phyloP scores from a whole-genome alignment of 2,113 vertebrate species.

The Sander lucioperca region DNA sequence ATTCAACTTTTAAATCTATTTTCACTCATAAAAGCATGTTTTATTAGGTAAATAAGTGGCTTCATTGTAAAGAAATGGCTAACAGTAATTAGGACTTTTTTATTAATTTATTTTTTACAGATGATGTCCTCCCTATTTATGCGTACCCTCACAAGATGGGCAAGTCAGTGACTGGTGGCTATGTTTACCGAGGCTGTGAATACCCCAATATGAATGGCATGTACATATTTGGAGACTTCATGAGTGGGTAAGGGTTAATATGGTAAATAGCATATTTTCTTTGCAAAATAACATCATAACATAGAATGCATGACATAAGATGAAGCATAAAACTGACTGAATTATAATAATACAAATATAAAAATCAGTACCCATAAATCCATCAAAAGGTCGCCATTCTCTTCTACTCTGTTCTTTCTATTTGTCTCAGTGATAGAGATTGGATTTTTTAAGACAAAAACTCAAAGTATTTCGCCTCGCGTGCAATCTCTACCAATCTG shows the following conservation, averaged over 20 bases:
- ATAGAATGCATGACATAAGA: too few species aligned
- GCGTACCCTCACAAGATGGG: slow-evolving; percentile 95
- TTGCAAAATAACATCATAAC: background rate
- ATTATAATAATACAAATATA: too few species aligned
- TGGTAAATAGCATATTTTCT: background rate
- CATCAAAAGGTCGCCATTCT: too few species aligned
- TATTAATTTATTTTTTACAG: slow-evolving; percentile 72
- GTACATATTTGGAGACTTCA: slow-evolving; percentile 99
- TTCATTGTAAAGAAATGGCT: background rate
- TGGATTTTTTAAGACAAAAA: too few species aligned
- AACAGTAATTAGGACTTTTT: background rate
- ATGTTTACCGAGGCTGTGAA: slow-evolving; percentile 94
- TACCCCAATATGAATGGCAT: slow-evolving; percentile 95
- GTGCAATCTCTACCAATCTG: too few species aligned
- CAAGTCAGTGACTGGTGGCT: slow-evolving; percentile 95
- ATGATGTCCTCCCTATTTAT: slow-evolving; percentile 94
- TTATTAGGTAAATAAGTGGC: background rate
- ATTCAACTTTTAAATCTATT: background rate
- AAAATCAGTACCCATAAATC: too few species aligned
- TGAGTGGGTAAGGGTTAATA: slow-evolving; percentile 91
- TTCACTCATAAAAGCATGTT: background rate
- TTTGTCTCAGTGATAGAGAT: too few species aligned
- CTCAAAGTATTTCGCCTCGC: too few species aligned
- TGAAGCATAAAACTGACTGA: too few species aligned
- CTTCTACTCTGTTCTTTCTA: too few species aligned